Conservation (phyloP, 1,140 invertebrate species). For the Scaptomyza montana region DNA sequence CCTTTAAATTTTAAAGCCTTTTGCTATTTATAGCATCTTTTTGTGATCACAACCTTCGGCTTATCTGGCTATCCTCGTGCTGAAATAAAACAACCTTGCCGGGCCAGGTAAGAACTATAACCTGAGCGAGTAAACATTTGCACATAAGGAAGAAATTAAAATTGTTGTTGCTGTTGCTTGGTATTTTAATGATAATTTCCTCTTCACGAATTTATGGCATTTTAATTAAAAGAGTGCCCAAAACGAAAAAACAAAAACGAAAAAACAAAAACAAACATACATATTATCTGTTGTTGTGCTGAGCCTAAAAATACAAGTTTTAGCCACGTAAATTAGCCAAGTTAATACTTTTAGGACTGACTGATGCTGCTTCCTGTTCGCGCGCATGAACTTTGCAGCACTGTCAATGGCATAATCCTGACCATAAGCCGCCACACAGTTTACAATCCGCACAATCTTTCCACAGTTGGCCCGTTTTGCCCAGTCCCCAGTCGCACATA, state of each 20-base stretch:
- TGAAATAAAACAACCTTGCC: slow-evolving; percentile 46
- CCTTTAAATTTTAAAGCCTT: not conserved
- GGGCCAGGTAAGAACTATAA: slow-evolving; percentile 32
- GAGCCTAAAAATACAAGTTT: slow-evolving; percentile 68
- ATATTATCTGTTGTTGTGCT: slow-evolving; percentile 5
- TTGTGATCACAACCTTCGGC: slow-evolving; percentile 16
- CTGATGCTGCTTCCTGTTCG: slow-evolving; percentile 55
- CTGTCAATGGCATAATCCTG: slow-evolving; percentile 75
- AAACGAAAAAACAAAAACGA: slow-evolving; percentile 10
- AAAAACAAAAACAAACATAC: slow-evolving; percentile 20
- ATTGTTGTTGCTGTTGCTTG: slow-evolving; percentile 30
- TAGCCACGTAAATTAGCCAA: slow-evolving; percentile 68
- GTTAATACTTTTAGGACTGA: slow-evolving; percentile 46
- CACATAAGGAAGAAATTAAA: slow-evolving; percentile 79
- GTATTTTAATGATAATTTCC: slow-evolving; percentile 81
- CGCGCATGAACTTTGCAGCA: slow-evolving; percentile 49
- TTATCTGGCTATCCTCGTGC: slow-evolving; percentile 23
- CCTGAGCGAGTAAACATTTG: slow-evolving; percentile 14
- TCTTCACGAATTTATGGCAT: slow-evolving; percentile 79
- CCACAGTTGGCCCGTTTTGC: slow-evolving; percentile 5
- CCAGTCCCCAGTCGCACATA: slow-evolving; percentile 59
- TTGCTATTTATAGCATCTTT: not conserved
- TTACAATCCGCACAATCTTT: slow-evolving; percentile 1
- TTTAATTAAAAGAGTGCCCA: slow-evolving; percentile 73
- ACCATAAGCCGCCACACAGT: slow-evolving; percentile 46